Base-by-base conservation (phyloP, 2,888 invertebrate species). In the Sphinx pinastri region DNA sequence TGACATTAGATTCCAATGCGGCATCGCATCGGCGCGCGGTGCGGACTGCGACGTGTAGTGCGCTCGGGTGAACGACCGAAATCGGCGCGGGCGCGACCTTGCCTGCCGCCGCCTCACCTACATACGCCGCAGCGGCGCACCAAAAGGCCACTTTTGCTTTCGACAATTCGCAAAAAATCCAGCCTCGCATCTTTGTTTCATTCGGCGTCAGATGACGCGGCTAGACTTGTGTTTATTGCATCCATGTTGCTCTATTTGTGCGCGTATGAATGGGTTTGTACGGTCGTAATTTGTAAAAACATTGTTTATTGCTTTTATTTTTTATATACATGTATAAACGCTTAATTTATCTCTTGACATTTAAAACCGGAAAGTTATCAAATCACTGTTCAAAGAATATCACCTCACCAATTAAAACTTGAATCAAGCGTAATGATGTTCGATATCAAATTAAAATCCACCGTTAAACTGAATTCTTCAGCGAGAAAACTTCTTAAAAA, bases 41-140 rank as follows among this genome's bases (percentile, higher is more conserved):
- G 74, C 75, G 49, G 45, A n/a, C n/a, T n/a, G n/a, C n/a, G n/a
- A n/a, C 78, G 75, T 75, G 77, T 75, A 79, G 76, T 76, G 79
- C 86, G 81, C 55, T 55, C 87, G 89, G 93, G 91, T 92, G 89
- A 88, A 88, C 87, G 94, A 84, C 94, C 94, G 90, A 85, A 91
- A 88, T 91, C 89, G 93, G 92, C 93, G 88, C 91, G 91, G 88
- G 88, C 90, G 90, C 92, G 94, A 93, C 94, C 93, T 90, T 93
- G 94, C 90, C 84, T 80, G 87, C 76, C 84, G 85, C 86, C 82
- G 88, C 84, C 90, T 93, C 92, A 93, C 93, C 93, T 93, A 93
- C 93, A 92, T 92, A 91, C 91, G 88, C 77, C 86, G 88, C 85
- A 88, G 81, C 84, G 84, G 80, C 68, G 83, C 84, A 86, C 89